Conservation (phyloP, 2,113 vertebrate species). For the Paracanthobrama guichenoti region DNA sequence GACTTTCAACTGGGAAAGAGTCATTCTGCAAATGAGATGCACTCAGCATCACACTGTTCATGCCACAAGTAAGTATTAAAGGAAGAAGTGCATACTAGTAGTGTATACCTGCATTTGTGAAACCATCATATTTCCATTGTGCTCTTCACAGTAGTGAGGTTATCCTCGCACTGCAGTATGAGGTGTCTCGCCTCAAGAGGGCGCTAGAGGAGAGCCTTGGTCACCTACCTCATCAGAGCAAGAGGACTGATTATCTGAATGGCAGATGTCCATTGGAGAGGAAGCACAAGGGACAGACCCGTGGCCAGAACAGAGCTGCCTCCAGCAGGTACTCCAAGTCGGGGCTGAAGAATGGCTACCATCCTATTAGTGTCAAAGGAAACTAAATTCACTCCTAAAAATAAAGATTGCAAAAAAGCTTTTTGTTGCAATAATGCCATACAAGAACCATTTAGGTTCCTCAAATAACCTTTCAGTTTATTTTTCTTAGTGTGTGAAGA, state of each 20-base stretch:
- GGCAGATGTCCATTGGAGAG: slow-evolving; percentile 60
- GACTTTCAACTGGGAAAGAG: neutral
- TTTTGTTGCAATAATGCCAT: no score
- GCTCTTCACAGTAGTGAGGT: slow-evolving; percentile 63
- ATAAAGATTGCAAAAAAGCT: no score
- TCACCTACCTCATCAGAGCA: slow-evolving; percentile 68
- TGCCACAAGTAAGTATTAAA: slow-evolving; percentile 69
- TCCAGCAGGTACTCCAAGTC: slow-evolving; percentile 59
- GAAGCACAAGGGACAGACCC: slow-evolving; percentile 55
- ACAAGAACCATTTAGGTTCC: neutral
- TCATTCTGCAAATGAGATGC: neutral
- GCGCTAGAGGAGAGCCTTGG: slow-evolving; percentile 71
- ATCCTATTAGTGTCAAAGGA: neutral
- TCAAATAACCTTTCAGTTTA: neutral
- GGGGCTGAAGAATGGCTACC: neutral
- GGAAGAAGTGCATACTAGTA: neutral
- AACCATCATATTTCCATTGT: neutral
- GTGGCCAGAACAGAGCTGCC: slow-evolving; percentile 47
- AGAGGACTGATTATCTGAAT: slow-evolving; percentile 68
- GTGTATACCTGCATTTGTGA: neutral
- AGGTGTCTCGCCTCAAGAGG: slow-evolving; percentile 73
- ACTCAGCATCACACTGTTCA: slow-evolving; percentile 59
- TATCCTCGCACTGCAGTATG: slow-evolving; percentile 71
- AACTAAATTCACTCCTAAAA: neutral
- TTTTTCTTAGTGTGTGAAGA: neutral